Evolutionary conservation across 2,888 invertebrate genomes (phyloP).

Genomic region (Spodoptera littoralis): DNA sequence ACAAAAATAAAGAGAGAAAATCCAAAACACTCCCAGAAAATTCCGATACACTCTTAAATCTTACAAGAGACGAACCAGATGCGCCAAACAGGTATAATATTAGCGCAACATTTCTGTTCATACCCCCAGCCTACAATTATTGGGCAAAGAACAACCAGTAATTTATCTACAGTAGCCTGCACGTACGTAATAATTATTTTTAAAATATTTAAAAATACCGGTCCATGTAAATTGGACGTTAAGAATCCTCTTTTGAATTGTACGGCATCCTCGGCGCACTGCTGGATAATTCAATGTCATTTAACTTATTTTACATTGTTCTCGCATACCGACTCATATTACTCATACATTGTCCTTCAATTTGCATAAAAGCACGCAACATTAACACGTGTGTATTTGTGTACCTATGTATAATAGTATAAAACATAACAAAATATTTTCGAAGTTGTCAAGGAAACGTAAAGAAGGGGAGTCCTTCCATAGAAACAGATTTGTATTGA

Average conservation of each 20-base stretch:
- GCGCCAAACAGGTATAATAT: constrained; percentile 68
- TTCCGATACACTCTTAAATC: constrained; percentile 48
- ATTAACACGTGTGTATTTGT: constrained; percentile 46
- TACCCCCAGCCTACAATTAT: constrained; percentile 72
- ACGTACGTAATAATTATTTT: constrained; percentile 74
- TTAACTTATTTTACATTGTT: constrained; percentile 43
- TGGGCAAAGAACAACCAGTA: constrained; percentile 72
- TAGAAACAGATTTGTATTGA: constrained; percentile 50
- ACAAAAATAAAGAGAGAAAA: constrained; percentile 11
- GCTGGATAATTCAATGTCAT: constrained; percentile 38
- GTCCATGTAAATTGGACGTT: constrained; percentile 39
- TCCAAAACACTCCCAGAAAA: constrained; percentile 34
- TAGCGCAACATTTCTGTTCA: constrained; percentile 73
- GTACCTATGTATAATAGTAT: constrained; percentile 8
- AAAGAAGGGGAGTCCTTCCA: constrained; percentile 9
- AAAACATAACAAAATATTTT: constrained; percentile 10
- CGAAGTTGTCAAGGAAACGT: not conserved
- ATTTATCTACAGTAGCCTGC: constrained; percentile 76
- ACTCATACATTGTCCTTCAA: constrained; percentile 44
- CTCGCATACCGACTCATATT: constrained; percentile 31
- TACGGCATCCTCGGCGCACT: constrained; percentile 27
- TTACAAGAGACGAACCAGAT: constrained; percentile 61
- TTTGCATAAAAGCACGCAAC: constrained; percentile 24
- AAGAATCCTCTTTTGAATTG: constrained; percentile 40
- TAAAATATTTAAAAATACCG: constrained; percentile 68